These are phyloP conservation scores for Acrocephalus arundinaceus DNA, from an alignment of 2,113 vertebrate genomes.

Conservation along the genomic window DNA sequence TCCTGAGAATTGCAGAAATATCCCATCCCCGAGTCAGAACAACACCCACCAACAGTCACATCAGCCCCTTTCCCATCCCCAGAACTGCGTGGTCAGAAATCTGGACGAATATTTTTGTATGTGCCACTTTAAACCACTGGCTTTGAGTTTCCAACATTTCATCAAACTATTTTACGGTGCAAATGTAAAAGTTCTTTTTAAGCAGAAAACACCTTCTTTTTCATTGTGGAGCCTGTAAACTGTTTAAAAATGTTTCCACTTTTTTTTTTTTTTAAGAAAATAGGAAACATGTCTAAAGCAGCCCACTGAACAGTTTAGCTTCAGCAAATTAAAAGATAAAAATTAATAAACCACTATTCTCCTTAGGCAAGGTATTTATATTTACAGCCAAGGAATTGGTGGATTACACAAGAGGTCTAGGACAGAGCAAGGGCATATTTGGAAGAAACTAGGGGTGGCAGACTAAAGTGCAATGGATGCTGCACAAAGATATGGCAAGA, in stretches of 20 bases:
- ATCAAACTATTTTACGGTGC: not conserved
- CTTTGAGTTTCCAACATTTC: not conserved
- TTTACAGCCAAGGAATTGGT: not conserved
- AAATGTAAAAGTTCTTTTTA: not conserved
- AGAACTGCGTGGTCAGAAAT: not conserved
- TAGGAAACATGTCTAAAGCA: not conserved
- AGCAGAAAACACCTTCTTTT: not conserved
- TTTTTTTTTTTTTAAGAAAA: not conserved
- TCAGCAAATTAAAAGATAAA: not conserved
- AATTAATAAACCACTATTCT: not conserved
- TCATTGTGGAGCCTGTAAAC: not conserved
- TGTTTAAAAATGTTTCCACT: not conserved
- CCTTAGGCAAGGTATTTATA: not conserved
- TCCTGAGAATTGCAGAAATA: not conserved
- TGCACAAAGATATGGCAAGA: not conserved
- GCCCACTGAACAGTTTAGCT: not conserved
- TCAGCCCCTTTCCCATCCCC: not conserved
- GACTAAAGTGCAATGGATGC: not conserved
- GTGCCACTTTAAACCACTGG: not conserved
- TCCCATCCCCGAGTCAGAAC: not conserved
- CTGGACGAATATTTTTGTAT: not conserved
- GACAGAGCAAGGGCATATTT: not conserved
- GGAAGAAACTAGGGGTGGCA: not conserved
- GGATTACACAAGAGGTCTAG: not conserved
- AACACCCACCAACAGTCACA: not conserved